These are phyloP conservation scores for Intellagama lesueurii DNA, from an alignment of 2,797 vertebrate species.

Conservation along the genomic window DNA sequence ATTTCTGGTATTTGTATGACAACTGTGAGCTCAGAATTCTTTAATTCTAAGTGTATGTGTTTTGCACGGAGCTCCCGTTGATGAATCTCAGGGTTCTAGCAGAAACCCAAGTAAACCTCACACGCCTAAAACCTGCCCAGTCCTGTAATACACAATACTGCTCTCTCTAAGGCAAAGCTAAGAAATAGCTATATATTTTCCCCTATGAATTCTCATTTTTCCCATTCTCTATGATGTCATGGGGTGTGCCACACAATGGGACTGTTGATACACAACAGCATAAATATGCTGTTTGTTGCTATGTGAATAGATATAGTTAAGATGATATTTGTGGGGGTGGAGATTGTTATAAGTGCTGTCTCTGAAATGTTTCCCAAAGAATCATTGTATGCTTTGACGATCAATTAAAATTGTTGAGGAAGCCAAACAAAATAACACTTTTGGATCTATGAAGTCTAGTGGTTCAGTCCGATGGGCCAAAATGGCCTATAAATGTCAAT, in stretches of 20 bases:
- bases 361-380: not conserved
- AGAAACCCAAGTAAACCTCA: too few species aligned
- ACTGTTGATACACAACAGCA: not conserved
- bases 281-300: not conserved
- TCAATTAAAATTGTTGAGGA: not conserved
- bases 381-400: not conserved
- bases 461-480: not conserved
- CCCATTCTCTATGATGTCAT: not conserved
- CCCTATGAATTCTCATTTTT: not conserved
- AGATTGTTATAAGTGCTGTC: not conserved
- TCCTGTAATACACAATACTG: too few species aligned
- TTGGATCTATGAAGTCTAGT: not conserved
- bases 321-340: not conserved
- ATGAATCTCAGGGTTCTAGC: not conserved
- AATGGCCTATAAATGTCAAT: not conserved
- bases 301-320: conserved; percentile 7
- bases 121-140: not conserved
- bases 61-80: not conserved
- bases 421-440: not conserved
- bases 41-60: not conserved
- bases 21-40: not conserved
- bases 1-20: too few species aligned
- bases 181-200: not conserved
- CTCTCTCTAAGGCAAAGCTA: not conserved
- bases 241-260: not conserved